Conservation (phyloP, 2,113 vertebrate species). For the Carassius gibelio region DNA sequence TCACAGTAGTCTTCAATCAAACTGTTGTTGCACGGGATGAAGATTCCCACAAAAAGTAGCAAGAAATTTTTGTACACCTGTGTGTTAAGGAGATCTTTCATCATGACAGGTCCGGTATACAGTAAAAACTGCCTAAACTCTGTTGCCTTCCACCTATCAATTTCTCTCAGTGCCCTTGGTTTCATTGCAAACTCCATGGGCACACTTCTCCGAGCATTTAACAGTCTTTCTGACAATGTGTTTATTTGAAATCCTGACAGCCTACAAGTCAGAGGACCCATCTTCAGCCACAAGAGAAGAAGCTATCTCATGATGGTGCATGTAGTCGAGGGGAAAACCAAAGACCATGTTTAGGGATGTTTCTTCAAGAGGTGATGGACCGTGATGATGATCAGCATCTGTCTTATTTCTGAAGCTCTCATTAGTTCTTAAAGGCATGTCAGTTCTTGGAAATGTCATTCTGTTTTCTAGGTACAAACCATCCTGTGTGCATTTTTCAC, state of each 20-base stretch:
- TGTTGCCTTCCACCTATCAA: no score
- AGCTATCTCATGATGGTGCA: background rate
- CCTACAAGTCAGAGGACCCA: background rate
- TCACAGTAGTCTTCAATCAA: background rate
- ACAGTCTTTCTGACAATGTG: background rate
- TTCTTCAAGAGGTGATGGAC: background rate
- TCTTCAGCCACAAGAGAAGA: background rate
- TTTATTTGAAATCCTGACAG: conserved; percentile 2
- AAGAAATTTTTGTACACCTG: background rate
- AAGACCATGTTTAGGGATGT: background rate
- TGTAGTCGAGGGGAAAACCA: background rate
- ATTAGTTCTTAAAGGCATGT: background rate
- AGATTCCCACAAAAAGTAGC: conserved; percentile 24
- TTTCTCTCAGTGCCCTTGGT: no score
- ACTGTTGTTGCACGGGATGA: conserved; percentile 8
- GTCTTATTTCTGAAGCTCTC: conserved; percentile 5
- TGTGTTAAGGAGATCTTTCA: background rate
- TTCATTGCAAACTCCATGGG: no score
- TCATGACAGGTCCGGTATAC: background rate
- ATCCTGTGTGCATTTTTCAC: conserved; percentile 18
- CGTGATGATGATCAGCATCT: background rate
- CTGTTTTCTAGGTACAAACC: background rate
- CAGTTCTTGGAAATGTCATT: background rate
- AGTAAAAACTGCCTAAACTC: background rate
- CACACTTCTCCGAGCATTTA: background rate